Conservation (phyloP, 1,140 invertebrate species). For the Ips nitidus region DNA sequence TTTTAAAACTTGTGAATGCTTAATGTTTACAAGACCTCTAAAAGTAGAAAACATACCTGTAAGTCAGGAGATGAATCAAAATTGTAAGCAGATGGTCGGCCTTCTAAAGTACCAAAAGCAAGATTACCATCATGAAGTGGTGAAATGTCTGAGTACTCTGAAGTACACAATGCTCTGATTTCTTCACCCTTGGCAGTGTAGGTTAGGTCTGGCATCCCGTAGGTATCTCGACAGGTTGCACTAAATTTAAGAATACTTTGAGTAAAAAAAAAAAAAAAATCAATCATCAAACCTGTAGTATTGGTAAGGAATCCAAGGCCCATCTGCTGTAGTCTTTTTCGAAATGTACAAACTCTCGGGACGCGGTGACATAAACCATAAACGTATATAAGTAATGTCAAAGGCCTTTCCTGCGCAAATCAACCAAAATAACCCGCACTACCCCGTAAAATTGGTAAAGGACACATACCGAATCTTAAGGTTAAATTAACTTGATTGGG, state of each 20-base stretch:
- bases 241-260: slow-evolving; percentile 52
- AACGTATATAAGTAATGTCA: slow-evolving; percentile 94
- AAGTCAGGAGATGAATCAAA: slow-evolving; percentile 88
- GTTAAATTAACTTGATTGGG: slow-evolving; percentile 92
- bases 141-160: slow-evolving; percentile 96
- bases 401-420: slow-evolving; percentile 85
- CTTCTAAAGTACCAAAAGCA: slow-evolving; percentile 94
- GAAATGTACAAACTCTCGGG: slow-evolving; percentile 98
- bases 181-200: slow-evolving; percentile 73
- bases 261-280: background rate
- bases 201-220: slow-evolving; percentile 75
- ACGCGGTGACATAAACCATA: slow-evolving; percentile 91
- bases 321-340: slow-evolving; percentile 77
- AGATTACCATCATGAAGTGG: slow-evolving; percentile 94
- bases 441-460: background rate
- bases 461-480: slow-evolving; percentile 75
- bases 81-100: slow-evolving; percentile 85
- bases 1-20: too few relatives aligned
- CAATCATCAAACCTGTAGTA: slow-evolving; percentile 75
- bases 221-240: slow-evolving; percentile 87
- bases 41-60: slow-evolving; percentile 63
- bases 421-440: background rate
- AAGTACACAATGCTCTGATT: slow-evolving; percentile 89
- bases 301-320: slow-evolving; percentile 93
- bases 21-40: too few relatives aligned